Percentiles rank a stretch among this genome's conserved stretches.
Evolutionary conservation across 2,797 vertebrate genomes (phyloP).

Genomic region (Enteromius radiatus): DNA sequence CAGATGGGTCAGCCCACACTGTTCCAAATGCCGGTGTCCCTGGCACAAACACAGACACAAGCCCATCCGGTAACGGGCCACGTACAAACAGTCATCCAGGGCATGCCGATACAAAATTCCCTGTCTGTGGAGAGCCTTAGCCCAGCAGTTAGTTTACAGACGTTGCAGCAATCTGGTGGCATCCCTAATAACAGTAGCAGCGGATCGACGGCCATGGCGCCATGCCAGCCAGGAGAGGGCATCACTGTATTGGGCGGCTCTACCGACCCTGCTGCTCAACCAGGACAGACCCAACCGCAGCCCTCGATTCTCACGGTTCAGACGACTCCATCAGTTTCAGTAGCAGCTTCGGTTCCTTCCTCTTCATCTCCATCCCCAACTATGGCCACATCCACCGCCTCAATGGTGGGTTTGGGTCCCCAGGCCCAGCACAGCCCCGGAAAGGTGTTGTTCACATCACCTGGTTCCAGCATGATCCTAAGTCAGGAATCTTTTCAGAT

Average conservation of each 20-base stretch:
- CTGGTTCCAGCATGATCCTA: constrained; percentile 82
- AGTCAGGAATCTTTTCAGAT: constrained; percentile 92
- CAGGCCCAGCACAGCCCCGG: constrained; percentile 86
- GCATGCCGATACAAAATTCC: constrained; percentile 85
- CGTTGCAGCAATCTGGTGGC: constrained; percentile 74
- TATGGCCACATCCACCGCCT: constrained; percentile 73
- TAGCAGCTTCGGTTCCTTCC: constrained; percentile 71
- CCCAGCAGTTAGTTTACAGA: constrained; percentile 84
- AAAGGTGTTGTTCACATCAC: constrained; percentile 86
- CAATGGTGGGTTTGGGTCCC: constrained; percentile 76
- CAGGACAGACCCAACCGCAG: constrained; percentile 75
- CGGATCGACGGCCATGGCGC: constrained; percentile 71
- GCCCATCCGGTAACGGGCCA: constrained; percentile 81
- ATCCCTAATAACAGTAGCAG: constrained; percentile 70
- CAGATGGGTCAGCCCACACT: constrained; percentile 88
- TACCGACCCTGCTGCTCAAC: constrained; percentile 77
- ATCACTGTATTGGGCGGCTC: constrained; percentile 76
- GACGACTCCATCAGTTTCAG: constrained; percentile 72
- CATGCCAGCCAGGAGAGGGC: constrained; percentile 74
- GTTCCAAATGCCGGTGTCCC: constrained; percentile 93
- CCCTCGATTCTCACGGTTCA: constrained; percentile 85
- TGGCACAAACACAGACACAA: constrained; percentile 84
- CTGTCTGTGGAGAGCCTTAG: constrained; percentile 85
- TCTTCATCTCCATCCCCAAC: constrained; percentile 77
- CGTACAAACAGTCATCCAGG: constrained; percentile 88